phyloP scores from a whole-genome alignment of 2,113 vertebrate genomes.

The Pterocles burchelli region DNA sequence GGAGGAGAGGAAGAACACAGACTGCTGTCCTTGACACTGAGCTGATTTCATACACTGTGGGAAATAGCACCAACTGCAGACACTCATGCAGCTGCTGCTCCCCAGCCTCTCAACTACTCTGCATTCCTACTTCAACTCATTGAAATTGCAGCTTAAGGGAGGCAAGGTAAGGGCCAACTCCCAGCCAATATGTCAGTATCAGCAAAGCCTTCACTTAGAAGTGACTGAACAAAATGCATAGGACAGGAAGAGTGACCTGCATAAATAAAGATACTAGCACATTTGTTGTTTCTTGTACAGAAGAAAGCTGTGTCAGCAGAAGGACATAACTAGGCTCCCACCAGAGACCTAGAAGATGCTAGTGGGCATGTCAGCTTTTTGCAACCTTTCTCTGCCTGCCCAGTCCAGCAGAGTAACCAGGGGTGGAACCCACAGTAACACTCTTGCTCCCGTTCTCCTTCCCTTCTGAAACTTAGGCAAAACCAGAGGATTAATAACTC shows the following conservation, averaged over 20 bases:
- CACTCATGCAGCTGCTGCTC: not conserved
- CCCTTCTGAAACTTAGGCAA: not conserved
- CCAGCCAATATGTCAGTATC: not conserved
- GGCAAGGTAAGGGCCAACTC: not conserved
- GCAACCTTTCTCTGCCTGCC: not conserved
- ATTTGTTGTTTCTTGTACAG: not conserved
- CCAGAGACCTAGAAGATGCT: not conserved
- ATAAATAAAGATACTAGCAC: too few relatives aligned
- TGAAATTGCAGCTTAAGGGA: not conserved
- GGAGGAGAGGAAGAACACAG: not conserved
- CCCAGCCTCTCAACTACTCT: not conserved
- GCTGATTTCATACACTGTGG: not conserved
- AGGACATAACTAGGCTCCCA: not conserved
- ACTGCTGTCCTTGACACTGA: not conserved
- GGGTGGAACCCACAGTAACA: not conserved
- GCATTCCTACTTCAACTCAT: not conserved
- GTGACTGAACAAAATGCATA: accelerated
- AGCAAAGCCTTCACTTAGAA: not conserved
- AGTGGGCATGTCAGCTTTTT: not conserved
- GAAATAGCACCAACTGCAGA: not conserved
- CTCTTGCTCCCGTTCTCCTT: not conserved
- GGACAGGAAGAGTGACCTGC: not conserved
- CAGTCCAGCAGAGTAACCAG: not conserved
- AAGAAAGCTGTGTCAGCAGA: not conserved
- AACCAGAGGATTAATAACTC: not conserved